Conservation (phyloP, 2,888 invertebrate species). For the Aspidiotus rigidus region DNA sequence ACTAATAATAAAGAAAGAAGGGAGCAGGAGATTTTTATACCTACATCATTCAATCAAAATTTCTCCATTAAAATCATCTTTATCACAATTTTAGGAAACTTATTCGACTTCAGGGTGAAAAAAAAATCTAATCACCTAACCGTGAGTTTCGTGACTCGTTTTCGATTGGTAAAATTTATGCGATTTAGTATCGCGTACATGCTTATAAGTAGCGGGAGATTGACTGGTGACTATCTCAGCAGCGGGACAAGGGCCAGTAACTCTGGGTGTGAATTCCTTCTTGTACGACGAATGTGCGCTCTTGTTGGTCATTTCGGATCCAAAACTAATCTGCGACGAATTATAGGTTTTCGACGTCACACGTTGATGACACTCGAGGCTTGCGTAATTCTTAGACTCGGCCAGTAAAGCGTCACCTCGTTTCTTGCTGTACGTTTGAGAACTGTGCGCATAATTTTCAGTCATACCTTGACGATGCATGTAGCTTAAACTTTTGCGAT, state of each 20-base stretch:
- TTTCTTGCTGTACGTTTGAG: conserved; percentile 48
- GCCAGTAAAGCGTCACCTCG: conserved; percentile 42
- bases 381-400: conserved; percentile 61
- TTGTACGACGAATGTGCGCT: conserved; percentile 48
- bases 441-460: conserved; percentile 37
- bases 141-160: not conserved
- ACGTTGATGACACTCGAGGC: conserved; percentile 52
- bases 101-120: conserved; percentile 15
- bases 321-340: conserved; percentile 65
- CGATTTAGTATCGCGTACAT: conserved; percentile 72
- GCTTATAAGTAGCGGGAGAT: conserved; percentile 63
- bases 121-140: not conserved
- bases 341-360: conserved; percentile 52
- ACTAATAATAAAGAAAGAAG: too few relatives aligned
- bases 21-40: too few relatives aligned
- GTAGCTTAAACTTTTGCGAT: conserved; percentile 68
- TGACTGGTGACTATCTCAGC: conserved; percentile 60
- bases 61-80: too few relatives aligned
- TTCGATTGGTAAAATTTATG: conserved; percentile 61
- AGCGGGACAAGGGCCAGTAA: conserved; percentile 70
- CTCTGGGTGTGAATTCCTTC: conserved; percentile 62
- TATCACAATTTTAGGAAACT: not conserved
- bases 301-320: conserved; percentile 48
- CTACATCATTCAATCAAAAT: too few relatives aligned
- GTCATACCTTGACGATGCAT: conserved; percentile 55